Evolutionary conservation across 2,113 vertebrate genomes (phyloP).

Genomic region (Lagopus leucura): DNA sequence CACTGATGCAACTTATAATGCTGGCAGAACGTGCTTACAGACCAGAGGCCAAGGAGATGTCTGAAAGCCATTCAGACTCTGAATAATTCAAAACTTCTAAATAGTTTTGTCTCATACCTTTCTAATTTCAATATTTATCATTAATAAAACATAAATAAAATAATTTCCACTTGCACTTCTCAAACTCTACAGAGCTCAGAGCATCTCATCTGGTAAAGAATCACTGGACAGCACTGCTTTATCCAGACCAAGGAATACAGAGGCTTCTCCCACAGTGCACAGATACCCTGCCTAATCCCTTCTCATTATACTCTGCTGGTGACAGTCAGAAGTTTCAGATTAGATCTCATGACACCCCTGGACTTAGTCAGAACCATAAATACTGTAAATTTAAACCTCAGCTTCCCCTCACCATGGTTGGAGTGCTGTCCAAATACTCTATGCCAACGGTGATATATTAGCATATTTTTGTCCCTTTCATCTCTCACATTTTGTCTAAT

Average conservation of each 20-base stretch:
- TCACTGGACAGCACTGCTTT: background rate
- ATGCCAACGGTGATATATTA: background rate
- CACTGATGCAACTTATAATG: background rate
- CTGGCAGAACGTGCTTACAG: background rate
- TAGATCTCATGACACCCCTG: background rate
- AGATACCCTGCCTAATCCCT: background rate
- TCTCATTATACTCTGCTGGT: background rate
- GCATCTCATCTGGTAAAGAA: background rate
- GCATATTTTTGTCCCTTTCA: background rate
- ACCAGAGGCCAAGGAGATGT: background rate
- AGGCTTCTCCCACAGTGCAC: background rate
- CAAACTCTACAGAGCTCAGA: background rate
- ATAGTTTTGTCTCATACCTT: background rate
- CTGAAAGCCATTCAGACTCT: background rate
- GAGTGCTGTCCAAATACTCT: background rate
- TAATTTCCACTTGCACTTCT: background rate
- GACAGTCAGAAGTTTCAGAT: background rate
- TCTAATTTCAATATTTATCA: background rate
- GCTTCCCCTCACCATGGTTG: background rate
- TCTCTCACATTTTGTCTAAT: background rate
- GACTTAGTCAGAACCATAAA: background rate
- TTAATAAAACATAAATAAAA: slow-evolving; percentile 31
- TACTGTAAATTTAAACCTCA: background rate
- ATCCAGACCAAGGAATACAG: background rate
- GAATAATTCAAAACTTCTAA: slow-evolving; percentile 2